Evolutionary conservation across 1,140 invertebrate species (phyloP).

Genomic region (Mercenaria mercenaria): DNA sequence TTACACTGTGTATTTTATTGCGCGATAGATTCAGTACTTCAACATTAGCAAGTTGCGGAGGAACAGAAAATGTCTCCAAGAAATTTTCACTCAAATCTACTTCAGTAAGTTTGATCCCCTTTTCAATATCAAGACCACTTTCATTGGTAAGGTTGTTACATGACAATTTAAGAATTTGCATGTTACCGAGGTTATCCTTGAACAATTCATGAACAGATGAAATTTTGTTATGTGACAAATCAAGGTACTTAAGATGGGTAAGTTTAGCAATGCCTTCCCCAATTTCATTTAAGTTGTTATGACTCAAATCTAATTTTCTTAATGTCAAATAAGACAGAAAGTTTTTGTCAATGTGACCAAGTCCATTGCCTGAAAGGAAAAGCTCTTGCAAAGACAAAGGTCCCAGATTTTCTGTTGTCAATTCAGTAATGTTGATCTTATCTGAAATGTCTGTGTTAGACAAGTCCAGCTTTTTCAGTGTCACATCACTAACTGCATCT

Average conservation of each 20-base stretch:
- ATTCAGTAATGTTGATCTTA: constrained; percentile 33
- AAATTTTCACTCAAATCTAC: constrained; percentile 52
- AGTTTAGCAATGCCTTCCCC: constrained; percentile 34
- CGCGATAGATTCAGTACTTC: neutral
- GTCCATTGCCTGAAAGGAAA: constrained; percentile 45
- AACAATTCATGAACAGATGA: constrained; percentile 14
- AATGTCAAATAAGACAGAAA: constrained; percentile 34
- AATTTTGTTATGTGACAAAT: constrained; percentile 51
- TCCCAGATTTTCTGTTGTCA: constrained; percentile 36
- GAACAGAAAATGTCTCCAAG: constrained; percentile 40
- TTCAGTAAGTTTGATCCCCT: constrained; percentile 13
- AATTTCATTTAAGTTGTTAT: constrained; percentile 35
- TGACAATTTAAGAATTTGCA: constrained; percentile 20
- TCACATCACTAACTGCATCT: constrained; percentile 19
- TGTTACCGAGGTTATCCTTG: constrained; percentile 50
- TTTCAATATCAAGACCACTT: constrained; percentile 32
- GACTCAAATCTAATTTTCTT: constrained; percentile 37
- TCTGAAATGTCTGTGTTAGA: constrained; percentile 43
- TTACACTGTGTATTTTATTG: constrained; percentile 28
- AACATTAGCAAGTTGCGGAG: constrained; percentile 7
- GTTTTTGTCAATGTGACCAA: constrained; percentile 36
- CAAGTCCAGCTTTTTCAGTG: constrained; percentile 41
- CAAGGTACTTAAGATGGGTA: constrained; percentile 14
- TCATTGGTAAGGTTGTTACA: constrained; percentile 31
- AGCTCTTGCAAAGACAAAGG: constrained; percentile 40